phyloP scores from a whole-genome alignment of 2,797 vertebrate genomes.

The Lacerta viridis region DNA sequence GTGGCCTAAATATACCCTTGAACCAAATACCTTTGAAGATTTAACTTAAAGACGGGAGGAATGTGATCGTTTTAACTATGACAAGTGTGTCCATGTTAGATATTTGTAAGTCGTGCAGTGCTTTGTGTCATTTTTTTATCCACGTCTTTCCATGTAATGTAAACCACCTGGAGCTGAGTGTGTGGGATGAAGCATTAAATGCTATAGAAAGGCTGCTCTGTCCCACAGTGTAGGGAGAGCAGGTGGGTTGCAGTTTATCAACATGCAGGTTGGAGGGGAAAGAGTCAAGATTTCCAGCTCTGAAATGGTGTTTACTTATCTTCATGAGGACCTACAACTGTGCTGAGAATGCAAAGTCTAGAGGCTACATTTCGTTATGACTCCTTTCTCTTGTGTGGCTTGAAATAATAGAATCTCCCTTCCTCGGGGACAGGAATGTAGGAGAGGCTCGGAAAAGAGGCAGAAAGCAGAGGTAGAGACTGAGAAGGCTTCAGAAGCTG shows the following conservation, averaged over 20 bases:
- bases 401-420: background rate
- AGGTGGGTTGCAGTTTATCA: too few relatives aligned
- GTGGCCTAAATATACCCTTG: too few relatives aligned
- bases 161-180: slow-evolving; percentile 6
- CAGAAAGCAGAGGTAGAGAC: background rate
- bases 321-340: background rate
- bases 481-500: background rate
- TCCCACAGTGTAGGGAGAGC: background rate
- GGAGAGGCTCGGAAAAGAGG: background rate
- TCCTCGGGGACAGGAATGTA: background rate
- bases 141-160: background rate
- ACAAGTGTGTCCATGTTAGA: too few relatives aligned
- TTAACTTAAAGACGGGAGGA: too few relatives aligned
- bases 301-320: background rate
- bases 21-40: too few relatives aligned
- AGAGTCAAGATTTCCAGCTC: background rate
- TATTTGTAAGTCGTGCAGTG: background rate
- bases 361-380: too few relatives aligned
- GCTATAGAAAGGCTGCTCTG: background rate
- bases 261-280: background rate
- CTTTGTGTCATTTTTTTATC: background rate
- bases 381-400: background rate
- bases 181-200: background rate
- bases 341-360: background rate
- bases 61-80: too few relatives aligned